Base-by-base conservation (phyloP, 1,140 invertebrate genomes). In the Pseudomyrmex flavicornis region DNA sequence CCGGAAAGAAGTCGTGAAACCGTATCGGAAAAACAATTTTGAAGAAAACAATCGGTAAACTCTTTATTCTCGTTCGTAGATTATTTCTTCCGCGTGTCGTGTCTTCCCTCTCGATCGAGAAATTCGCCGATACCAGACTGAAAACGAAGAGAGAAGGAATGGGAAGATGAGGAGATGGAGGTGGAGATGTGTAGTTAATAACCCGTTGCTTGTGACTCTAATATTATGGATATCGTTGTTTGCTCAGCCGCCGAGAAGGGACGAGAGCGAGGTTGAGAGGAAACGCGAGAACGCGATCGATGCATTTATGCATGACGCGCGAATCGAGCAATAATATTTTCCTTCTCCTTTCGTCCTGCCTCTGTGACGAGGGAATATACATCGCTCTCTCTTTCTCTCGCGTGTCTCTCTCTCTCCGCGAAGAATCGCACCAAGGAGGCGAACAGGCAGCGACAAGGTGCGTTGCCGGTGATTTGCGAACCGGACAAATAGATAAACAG, bases 281-380 rank as follows among this genome's bases (percentile, higher is more conserved):
- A 83, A 52, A 75, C 85, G 65, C 87, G 85, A 87, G 83, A 85
- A 82, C 72, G 82, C 89, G 87, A 89, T 86, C 84, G 87, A 91
- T 91, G 90, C 89, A 91, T 91, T 91, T 90, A 91, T 91, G 89
- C 90, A 91, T 89, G 89, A 88, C 86, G 85, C 73, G 82, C 74
- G 84, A 86, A 89, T 90, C 84, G 83, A 89, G 88, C 89, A 89
- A 90, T 88, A 90, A 91, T 90, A 91, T 91, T 91, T 91, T 90
- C 90, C 85, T 90, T 89, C 86, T 85, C 83, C 88, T 88, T 88
- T 82, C 86, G 66, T 62, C 73, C 54, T 59, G 58, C 62, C 46
- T 35, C 35, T 73, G 73, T 22, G 62, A 72, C 73, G 66, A 82
- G 26, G 17, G 70, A 52, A 62, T 52, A 56, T 44, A 20, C 35